Base-by-base conservation (phyloP, 2,797 vertebrate genomes). In the Scomberomorus guttatus region DNA sequence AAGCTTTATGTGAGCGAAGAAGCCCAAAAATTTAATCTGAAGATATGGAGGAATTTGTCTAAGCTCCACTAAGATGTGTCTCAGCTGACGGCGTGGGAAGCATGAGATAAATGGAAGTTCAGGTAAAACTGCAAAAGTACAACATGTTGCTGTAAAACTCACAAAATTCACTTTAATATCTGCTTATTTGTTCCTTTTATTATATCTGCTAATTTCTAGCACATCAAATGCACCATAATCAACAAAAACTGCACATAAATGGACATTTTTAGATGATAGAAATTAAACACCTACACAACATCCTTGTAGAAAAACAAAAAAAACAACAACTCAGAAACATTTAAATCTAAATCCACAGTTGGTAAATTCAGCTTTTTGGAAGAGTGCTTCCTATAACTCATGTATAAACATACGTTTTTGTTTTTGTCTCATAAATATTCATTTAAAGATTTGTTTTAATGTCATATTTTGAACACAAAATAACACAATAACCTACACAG, bases 11-110 rank as follows among this genome's bases (percentile, higher is more conserved):
- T 5, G 44, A 18, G 14, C 39, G 20, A 54, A 76, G 58, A 83
- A 64, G 22, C 37, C 14, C 12, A 20, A 50, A 46, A 67, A 75
- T 63, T 25, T 60, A 83, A 83, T 85, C 79, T 77, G 2, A 34
- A 54, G 51, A 69, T 37, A 52, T 22, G 67, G 64, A 76, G 61
- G 80, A 81, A 82, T 89, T 85, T 85, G 52, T 62, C 63, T 81
- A 69, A 80, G 60, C 70, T 61, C 46, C 39, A 22, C 62, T 50
- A 29, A 77, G 51, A 75, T 29, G 51, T 20, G 48, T 65, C 50
- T 79, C 37, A 29, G 29, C 37, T 50, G 52, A 68, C 22, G 48
- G 18, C 62, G 64, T 11, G 18, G 63, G n/a, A 79, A 62, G 44
- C 0, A 10, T 8, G 7, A 65, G 3, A 61, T 51, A 61, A 70